A percentile compares a stretch with the other conserved stretches of the same genome.
Conservation (phyloP, 1,140 invertebrate species). For the Drosophila athabasca region DNA sequence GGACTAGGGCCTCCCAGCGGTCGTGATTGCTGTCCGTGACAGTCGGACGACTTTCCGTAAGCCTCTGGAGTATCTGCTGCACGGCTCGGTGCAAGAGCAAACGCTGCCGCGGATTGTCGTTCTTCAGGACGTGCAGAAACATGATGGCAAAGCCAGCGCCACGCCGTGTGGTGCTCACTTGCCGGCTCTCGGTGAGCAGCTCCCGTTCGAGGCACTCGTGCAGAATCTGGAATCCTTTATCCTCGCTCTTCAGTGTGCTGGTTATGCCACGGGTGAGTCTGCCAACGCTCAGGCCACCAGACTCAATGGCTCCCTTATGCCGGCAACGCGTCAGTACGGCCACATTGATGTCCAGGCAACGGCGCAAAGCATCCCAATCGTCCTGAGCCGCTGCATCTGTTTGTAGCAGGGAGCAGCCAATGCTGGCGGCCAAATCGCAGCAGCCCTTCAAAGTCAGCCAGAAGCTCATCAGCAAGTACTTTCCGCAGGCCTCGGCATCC, state of each 20-base stretch:
- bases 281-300: conserved; percentile 86
- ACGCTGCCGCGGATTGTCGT: conserved; percentile 85
- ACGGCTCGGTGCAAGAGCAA: conserved; percentile 83
- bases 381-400: not conserved
- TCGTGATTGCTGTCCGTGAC: conserved; percentile 56
- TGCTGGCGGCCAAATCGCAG: conserved; percentile 74
- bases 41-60: conserved; percentile 11
- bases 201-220: conserved; percentile 61
- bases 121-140: conserved; percentile 89
- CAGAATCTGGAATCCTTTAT: conserved; percentile 47
- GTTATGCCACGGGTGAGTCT: conserved; percentile 63
- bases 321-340: conserved; percentile 88
- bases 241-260: conserved; percentile 10
- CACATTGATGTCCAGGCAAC: conserved; percentile 86
- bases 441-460: conserved; percentile 89
- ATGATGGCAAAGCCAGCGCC: conserved; percentile 91
- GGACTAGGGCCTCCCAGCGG: conserved; percentile 68
- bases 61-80: conserved; percentile 54
- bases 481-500: conserved; percentile 84
- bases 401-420: conserved; percentile 52
- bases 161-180: conserved; percentile 86
- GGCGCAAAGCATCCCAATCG: conserved; percentile 62
- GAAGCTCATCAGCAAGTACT: conserved; percentile 89
- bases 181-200: conserved; percentile 53
- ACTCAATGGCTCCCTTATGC: conserved; percentile 92